Percentiles rank a stretch among this genome's conserved stretches.
Conservation (phyloP, 2,113 vertebrate species). For the Perognathus longimembris region DNA sequence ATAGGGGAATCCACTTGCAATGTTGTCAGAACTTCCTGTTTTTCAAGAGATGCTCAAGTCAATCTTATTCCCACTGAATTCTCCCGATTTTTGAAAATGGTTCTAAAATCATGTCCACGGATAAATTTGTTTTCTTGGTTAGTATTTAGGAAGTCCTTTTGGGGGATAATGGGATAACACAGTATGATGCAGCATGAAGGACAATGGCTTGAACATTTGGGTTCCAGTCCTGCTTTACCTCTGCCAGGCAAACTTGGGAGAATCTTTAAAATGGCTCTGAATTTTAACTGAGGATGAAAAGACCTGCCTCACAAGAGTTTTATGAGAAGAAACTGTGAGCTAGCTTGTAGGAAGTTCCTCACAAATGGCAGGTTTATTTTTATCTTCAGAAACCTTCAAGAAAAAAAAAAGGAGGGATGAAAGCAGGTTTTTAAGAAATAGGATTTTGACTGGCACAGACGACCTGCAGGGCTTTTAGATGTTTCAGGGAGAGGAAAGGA, state of each 20-base stretch:
- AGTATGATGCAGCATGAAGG: neutral
- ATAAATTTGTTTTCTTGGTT: neutral
- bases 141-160: neutral
- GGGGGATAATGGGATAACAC: neutral
- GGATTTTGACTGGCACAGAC: neutral
- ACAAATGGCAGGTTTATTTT: neutral
- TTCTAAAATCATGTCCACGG: constrained; percentile 5
- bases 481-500: neutral
- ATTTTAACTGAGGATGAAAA: neutral
- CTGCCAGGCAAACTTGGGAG: neutral
- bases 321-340: neutral
- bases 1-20: neutral
- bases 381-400: neutral
- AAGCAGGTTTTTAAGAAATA: neutral
- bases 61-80: neutral
- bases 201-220: no score
- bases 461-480: neutral
- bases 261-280: neutral
- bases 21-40: neutral
- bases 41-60: constrained; percentile 33
- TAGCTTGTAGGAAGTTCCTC: neutral
- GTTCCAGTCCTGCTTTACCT: neutral
- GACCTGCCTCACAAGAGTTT: neutral
- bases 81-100: constrained; percentile 1
- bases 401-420: neutral